These are phyloP conservation scores for Upupa epops DNA, from an alignment of 2,113 vertebrate species.

Conservation along the genomic window DNA sequence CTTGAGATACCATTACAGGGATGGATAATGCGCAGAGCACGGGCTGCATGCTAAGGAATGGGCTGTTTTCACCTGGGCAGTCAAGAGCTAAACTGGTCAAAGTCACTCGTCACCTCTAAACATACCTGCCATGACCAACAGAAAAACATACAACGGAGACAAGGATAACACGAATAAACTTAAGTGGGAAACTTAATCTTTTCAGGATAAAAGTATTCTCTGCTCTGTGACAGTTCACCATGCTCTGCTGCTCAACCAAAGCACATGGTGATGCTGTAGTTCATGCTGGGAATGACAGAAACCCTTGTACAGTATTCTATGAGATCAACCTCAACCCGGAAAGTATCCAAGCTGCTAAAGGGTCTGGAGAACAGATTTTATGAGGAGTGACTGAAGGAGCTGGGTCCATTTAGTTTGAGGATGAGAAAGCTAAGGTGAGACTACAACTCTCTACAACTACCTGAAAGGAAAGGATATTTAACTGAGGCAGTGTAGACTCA, in stretches of 20 bases:
- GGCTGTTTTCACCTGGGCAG: background rate
- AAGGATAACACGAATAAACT: background rate
- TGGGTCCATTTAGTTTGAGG: too few species aligned
- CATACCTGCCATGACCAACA: background rate
- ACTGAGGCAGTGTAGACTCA: too few species aligned
- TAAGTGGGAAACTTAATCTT: background rate
- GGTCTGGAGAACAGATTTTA: too few species aligned
- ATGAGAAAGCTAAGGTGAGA: too few species aligned
- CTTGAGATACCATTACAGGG: background rate
- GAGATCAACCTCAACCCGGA: background rate
- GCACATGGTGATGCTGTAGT: background rate
- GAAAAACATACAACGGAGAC: background rate
- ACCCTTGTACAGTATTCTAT: background rate
- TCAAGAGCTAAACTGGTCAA: background rate
- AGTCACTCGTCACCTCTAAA: slow-evolving; percentile 18
- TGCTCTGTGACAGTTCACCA: background rate
- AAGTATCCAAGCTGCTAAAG: too few species aligned
- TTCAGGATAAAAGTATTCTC: background rate
- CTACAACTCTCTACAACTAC: too few species aligned
- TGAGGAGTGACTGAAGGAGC: too few species aligned
- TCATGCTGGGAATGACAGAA: background rate
- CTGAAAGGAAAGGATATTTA: too few species aligned
- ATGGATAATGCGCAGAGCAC: background rate
- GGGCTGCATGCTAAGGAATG: background rate
- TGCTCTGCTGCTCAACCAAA: background rate